Evolutionary conservation across 1,140 invertebrate species (phyloP), one percentile per base, ranked within the genome.

Genomic region (Tetramorium parvispinum): DNA sequence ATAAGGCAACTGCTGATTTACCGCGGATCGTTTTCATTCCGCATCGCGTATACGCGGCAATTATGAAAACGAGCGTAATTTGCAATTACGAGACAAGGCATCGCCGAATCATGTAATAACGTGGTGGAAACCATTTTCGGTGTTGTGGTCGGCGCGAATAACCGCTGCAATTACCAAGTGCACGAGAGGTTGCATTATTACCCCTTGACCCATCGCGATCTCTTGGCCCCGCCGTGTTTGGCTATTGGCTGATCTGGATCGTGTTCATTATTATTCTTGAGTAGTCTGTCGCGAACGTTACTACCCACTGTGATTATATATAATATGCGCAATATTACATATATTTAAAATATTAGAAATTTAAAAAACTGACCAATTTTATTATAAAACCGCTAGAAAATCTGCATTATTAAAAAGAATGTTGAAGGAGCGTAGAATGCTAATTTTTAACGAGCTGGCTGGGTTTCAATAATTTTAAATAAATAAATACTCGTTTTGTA

Each of bases 141-240:
- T 51, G 21, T 40, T 49, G 16, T 10, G 59, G 10, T 16, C 24
- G 51, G 71, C 57, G 79, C 78, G 88, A 89, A 87, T 87, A 87
- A 89, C 87, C 86, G 86, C 27, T 61, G 81, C 81, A 89, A 87
- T 89, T 87, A 89, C 78, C 66, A 71, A 82, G 81, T 68, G 75
- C 71, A 63, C 49, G 46, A 75, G 81, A 87, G 73, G 16, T 68
- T 71, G 73, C 81, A 87, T 89, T 89, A 89, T 68, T 68, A 87
- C 86, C 87, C 21, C 51, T 75, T 77, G 87, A 88, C 76, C 86
- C 27, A 70, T 81, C 85, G 68, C 40, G 87, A 87, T 49, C 85
- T 77, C n/a, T 61, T 4, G 24, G 24, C 55, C 70, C n/a, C n/a
- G 16, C 8, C 27, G 49, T 11, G 16, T 6, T 46, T 57, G 43